Evolutionary conservation across 2,888 invertebrate species (phyloP), one percentile per base, ranked within the genome.

Genomic region (Epirrita christyi): DNA sequence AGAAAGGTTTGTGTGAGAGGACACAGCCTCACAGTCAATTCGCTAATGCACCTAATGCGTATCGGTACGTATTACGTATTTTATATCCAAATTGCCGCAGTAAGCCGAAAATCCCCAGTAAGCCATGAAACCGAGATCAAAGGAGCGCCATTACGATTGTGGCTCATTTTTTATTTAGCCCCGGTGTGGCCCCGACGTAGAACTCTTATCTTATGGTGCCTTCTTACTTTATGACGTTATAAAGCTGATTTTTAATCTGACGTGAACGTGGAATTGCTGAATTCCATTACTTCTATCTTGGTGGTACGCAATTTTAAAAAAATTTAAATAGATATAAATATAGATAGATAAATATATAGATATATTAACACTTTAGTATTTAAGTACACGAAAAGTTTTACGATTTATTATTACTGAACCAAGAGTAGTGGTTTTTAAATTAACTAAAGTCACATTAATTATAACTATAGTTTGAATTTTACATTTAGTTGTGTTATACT

Each of bases 241-340:
- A 91, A 92, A 91, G 91, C 83, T 89, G 91, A 91, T 91, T 92
- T 92, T 92, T 91, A 92, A 92, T 91, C 92, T 84, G 80, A 86
- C 86, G 76, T 78, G 77, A 76, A 71, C 75, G 72, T 81, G 78
- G 82, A 85, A 84, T 83, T 80, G 76, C 72, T 71, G 69, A 69
- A 79, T 83, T 81, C 70, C 68, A 72, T 76, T 77, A 69, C 66
- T 66, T 62, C 73, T 65, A 68, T 64, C 68, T 74, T 75, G 64
- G 46, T 27, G 55, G 50, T 59, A 62, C 55, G 51, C 61, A 64
- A 58, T 67, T 63, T 61, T 53, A n/a, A n/a, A n/a, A n/a, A n/a
- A n/a, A n/a, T n/a, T n/a, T n/a, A n/a, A n/a, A n/a, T n/a, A n/a
- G n/a, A n/a, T n/a, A n/a, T n/a, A n/a, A n/a, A n/a, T n/a, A n/a